Evolutionary conservation across 2,113 vertebrate species (phyloP).

Genomic region (Bubo bubo): DNA sequence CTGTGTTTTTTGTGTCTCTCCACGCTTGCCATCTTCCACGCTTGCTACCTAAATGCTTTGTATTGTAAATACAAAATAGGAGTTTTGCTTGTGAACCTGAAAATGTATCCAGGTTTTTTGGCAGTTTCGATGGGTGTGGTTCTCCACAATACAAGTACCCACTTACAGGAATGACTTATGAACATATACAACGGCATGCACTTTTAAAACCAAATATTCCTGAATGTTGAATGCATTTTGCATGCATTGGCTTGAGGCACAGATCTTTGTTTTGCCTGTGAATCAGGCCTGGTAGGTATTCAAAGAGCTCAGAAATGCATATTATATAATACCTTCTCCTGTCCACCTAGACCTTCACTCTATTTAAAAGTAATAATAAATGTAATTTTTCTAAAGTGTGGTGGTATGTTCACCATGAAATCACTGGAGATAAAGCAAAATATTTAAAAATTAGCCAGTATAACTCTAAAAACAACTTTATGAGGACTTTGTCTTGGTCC

Average conservation of each 20-base stretch:
- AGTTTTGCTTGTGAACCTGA: neutral
- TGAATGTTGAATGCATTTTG: neutral
- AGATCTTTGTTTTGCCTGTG: neutral
- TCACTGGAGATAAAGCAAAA: neutral
- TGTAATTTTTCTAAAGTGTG: neutral
- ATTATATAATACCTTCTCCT: neutral
- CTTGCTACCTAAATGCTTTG: neutral
- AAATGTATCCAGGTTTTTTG: neutral
- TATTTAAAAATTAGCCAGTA: neutral
- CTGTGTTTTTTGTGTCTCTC: neutral
- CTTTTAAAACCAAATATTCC: neutral
- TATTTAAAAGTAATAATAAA: neutral
- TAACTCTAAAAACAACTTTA: neutral
- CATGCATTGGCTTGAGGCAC: neutral
- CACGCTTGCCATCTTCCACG: neutral
- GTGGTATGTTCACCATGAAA: neutral
- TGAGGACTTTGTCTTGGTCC: neutral
- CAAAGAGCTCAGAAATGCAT: neutral
- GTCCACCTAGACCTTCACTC: neutral
- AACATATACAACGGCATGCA: neutral
- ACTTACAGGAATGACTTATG: neutral
- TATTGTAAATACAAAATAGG: neutral
- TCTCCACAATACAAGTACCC: neutral
- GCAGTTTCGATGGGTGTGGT: rapidly evolving
- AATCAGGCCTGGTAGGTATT: neutral